These are phyloP conservation scores for Cheilosia impressa DNA, from an alignment of 2,888 invertebrate genomes.

Conservation along the genomic window DNA sequence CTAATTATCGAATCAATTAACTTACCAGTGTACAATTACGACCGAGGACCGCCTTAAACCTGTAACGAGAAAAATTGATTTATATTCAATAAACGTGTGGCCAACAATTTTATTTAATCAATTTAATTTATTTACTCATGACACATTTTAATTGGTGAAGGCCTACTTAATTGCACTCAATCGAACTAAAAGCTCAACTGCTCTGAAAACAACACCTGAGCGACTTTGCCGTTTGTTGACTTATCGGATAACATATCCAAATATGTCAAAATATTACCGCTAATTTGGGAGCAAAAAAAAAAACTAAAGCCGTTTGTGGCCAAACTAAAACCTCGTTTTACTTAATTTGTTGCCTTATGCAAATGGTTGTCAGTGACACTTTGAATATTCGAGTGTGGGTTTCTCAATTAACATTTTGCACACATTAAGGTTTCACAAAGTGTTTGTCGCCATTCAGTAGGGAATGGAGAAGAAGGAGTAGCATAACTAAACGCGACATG, in stretches of 20 bases:
- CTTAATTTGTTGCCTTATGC: constrained; percentile 25
- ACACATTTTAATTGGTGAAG: constrained; percentile 48
- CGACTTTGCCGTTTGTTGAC: background rate
- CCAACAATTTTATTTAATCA: background rate
- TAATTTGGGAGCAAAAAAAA: constrained; percentile 33
- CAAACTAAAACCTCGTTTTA: constrained; percentile 18
- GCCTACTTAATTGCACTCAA: constrained; percentile 26
- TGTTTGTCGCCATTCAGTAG: constrained; percentile 2
- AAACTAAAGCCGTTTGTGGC: background rate
- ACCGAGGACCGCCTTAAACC: constrained; percentile 61
- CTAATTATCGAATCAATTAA: constrained; percentile 63
- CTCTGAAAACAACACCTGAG: background rate
- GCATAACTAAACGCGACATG: background rate
- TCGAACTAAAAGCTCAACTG: constrained; percentile 5
- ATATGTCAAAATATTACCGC: constrained; percentile 54
- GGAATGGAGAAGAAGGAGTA: constrained; percentile 33
- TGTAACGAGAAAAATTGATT: constrained; percentile 44
- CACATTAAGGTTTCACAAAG: constrained; percentile 35
- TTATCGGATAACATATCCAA: constrained; percentile 14
- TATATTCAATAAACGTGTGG: constrained; percentile 30
- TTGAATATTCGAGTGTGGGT: constrained; percentile 36
- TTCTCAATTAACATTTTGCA: constrained; percentile 43
- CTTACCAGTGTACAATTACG: constrained; percentile 65
- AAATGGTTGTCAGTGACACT: constrained; percentile 55
- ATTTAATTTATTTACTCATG: constrained; percentile 45